Base-by-base conservation (phyloP, 2,888 invertebrate genomes). In the Heterodera filipjevi region DNA sequence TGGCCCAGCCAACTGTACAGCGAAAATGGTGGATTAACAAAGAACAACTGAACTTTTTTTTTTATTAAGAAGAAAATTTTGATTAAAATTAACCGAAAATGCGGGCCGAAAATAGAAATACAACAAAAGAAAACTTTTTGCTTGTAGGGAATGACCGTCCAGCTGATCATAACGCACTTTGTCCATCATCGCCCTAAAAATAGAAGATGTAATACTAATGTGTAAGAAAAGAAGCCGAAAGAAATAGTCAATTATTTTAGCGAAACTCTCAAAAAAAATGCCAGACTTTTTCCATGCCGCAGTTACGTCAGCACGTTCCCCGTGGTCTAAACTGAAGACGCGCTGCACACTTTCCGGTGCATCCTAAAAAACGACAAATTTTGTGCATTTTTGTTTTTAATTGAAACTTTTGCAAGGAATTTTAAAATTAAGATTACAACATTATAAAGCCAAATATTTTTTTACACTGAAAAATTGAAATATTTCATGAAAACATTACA, bases 321-420 rank as follows among this genome's bases (percentile, higher is more conserved):
- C 88, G 81, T 84, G 85, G 70, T 85, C 88, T 16, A 88, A 80
- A 71, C 86, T 87, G 79, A 87, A 88, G 70, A 88, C 86, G 79
- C 82, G 86, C 74, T 86, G 85, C 35, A 88, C 87, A 66, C 81
- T 79, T 19, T 87, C 86, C 8, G 87, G 87, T 0, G 88, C 88
- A 64, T 81, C 81, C 33, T 64, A 30, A 22, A 75, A 59, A 30
- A 66, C 3, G 2, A 12, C 39, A 39, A 39, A 39, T 10, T 12
- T 39, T 6, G 39, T 39, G 12, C 39, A 39, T 39, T 39, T 39
- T 39, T 39, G n/a, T n/a, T n/a, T n/a, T n/a, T n/a, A n/a, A n/a
- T n/a, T n/a, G n/a, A n/a, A n/a, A n/a, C n/a, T n/a, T n/a, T n/a
- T n/a, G n/a, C n/a, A n/a, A n/a, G n/a, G n/a, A n/a, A n/a, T n/a